Evolutionary conservation across 2,888 invertebrate genomes (phyloP).

Genomic region (Phaonia tiefii): DNA sequence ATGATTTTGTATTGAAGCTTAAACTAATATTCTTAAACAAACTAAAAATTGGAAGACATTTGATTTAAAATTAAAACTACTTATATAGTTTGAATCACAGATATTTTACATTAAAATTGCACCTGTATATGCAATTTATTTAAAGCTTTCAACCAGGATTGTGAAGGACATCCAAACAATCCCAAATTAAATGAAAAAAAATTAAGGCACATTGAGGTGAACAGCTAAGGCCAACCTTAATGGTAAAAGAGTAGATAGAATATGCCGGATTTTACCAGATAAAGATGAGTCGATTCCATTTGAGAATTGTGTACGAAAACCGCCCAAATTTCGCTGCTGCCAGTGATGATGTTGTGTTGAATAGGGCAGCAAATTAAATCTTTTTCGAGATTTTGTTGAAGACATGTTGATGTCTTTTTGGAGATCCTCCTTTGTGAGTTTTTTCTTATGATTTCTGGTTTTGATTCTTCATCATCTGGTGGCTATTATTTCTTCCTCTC

Average conservation of each 20-base stretch:
- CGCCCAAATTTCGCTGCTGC: constrained; percentile 3
- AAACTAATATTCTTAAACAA: background rate
- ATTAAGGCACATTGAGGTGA: constrained; percentile 26
- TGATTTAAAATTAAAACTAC: constrained; percentile 18
- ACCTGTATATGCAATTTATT: background rate
- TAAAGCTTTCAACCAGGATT: constrained; percentile 22
- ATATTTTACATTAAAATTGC: constrained; percentile 22
- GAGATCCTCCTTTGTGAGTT: too few relatives aligned
- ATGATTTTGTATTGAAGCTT: constrained; percentile 61
- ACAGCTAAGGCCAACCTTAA: constrained; percentile 13
- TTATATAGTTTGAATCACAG: constrained; percentile 56
- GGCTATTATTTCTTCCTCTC: constrained; percentile 23
- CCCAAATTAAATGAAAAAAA: background rate
- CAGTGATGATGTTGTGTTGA: background rate
- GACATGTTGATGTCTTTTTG: constrained; percentile 6
- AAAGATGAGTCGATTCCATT: background rate
- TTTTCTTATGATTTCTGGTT: background rate
- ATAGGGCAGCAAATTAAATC: background rate
- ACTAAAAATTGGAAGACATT: constrained; percentile 45
- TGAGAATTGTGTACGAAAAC: background rate
- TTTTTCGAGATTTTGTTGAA: constrained; percentile 12
- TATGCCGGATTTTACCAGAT: background rate
- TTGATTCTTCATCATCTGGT: background rate
- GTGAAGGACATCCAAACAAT: background rate
- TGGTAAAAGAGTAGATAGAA: background rate